phyloP scores from a whole-genome alignment of 2,888 invertebrate species.

The Steinernema hermaphroditum region DNA sequence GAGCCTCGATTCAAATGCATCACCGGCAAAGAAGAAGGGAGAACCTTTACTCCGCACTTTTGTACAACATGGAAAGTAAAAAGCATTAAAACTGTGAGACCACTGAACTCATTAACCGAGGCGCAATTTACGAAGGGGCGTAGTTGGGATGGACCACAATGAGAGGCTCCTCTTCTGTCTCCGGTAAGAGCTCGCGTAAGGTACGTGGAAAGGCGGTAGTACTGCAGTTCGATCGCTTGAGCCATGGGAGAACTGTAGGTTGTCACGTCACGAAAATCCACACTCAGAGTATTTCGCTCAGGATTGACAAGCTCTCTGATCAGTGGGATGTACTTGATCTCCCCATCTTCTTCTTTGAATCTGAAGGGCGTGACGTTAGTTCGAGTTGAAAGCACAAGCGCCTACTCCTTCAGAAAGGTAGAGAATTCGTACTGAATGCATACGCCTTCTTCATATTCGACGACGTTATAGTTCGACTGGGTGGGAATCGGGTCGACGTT shows the following conservation, averaged over 20 bases:
- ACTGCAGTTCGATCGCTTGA: constrained; percentile 90
- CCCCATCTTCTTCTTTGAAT: constrained; percentile 5
- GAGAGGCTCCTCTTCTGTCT: constrained; percentile 75
- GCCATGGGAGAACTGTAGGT: constrained; percentile 89
- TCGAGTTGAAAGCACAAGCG: constrained; percentile 24
- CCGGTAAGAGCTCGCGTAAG: constrained; percentile 80
- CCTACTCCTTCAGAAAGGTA: constrained; percentile 89
- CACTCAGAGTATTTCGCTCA: constrained; percentile 79
- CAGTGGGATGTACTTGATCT: constrained; percentile 17
- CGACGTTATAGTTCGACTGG: constrained; percentile 21
- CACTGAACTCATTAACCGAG: neutral
- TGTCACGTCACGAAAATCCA: constrained; percentile 68
- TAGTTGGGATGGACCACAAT: constrained; percentile 96
- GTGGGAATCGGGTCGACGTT: constrained; percentile 19
- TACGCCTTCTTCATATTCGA: constrained; percentile 85
- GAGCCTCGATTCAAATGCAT: too few relatives aligned
- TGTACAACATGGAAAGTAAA: constrained; percentile 15
- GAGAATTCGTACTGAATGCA: constrained; percentile 93
- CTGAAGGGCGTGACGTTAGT: neutral
- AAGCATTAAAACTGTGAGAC: constrained; percentile 1
- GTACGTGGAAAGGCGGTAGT: constrained; percentile 87
- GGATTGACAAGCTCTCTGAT: constrained; percentile 40
- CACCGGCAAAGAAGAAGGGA: too few relatives aligned
- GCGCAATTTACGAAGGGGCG: constrained; percentile 68
- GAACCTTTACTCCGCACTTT: too few relatives aligned